phyloP scores from a whole-genome alignment of 2,797 vertebrate species.

The Sternotherus odoratus region DNA sequence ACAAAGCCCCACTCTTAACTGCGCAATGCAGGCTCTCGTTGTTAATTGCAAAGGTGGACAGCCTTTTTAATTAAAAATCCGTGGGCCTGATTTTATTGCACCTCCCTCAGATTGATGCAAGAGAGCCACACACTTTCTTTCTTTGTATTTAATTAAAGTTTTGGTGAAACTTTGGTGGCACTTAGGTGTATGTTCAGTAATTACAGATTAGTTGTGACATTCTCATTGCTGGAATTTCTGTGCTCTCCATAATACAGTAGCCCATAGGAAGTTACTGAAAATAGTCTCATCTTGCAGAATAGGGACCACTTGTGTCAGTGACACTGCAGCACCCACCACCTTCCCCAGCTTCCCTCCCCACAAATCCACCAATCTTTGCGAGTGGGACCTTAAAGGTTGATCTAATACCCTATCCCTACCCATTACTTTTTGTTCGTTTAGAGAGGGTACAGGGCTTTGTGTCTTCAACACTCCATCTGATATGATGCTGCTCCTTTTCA shows the following conservation, averaged over 20 bases:
- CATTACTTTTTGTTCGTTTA: neutral
- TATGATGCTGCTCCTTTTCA: neutral
- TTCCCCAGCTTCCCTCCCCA: neutral
- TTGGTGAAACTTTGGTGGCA: constrained; percentile 19
- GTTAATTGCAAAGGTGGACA: constrained; percentile 38
- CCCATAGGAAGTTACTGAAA: constrained; percentile 1
- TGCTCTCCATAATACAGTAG: neutral
- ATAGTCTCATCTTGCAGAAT: neutral
- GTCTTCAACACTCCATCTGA: constrained; percentile 4
- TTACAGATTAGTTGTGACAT: neutral
- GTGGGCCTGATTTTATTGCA: constrained; percentile 23
- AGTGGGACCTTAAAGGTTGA: neutral
- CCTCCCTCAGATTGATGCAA: neutral
- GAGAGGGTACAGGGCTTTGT: neutral
- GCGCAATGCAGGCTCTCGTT: neutral
- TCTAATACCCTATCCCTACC: neutral
- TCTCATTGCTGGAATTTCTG: neutral
- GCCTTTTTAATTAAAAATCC: constrained; percentile 64
- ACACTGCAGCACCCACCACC: neutral
- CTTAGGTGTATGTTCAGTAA: neutral
- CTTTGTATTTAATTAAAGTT: constrained; percentile 33
- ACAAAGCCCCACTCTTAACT: neutral
- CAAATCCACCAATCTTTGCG: neutral
- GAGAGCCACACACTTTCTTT: neutral
- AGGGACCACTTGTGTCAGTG: neutral